Base-by-base conservation (phyloP, 2,113 vertebrate genomes). In the Peromyscus californicus region DNA sequence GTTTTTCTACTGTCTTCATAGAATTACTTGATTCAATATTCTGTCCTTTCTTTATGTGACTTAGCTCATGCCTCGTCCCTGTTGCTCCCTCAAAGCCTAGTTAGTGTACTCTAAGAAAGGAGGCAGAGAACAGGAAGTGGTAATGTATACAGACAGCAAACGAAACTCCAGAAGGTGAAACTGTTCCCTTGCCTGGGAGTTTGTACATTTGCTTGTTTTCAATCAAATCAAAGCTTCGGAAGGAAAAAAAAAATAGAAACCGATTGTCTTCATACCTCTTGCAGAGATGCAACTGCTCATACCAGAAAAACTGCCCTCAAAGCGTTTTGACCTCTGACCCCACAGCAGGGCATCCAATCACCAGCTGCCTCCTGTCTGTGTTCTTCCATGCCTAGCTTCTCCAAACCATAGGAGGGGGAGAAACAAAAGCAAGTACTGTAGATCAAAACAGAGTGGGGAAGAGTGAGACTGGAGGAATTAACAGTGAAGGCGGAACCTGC, bases 201-300 rank as follows among this genome's bases (percentile, higher is more conserved):
- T 67, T 54, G 45, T 75, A 12, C 39, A 10, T 26, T 26, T 67
- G 16, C 90, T 76, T 88, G 65, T 95, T 97, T 94, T 83, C 54
- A 75, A 80, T 31, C 29, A 61, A 84, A 63, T 70, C 33, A 93
- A 94, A 69, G n/a, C 19, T 33, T 29, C 11, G 10, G 70, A 59
- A 59, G 31, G 24, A 63, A 45, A 74, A 57, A 45, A 17, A 17
- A 36, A 70, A 39, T 51, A 79, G 72, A 67, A 83, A 82, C 17
- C 54, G 19, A 63, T 59, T 74, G 54, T 67, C 45, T 69, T 90
- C 57, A 1, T 45, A 54, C 16, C 54, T 78, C 76, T 39, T 12
- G 24, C 42, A 51, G 86, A 61, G 57, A 7, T 8, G 4, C 5
- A 57, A 79, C 39, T 4, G 69, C 63, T 86, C 61, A 42, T 2